Conservation (phyloP, 2,888 invertebrate species). For the Colostygia pectinataria region DNA sequence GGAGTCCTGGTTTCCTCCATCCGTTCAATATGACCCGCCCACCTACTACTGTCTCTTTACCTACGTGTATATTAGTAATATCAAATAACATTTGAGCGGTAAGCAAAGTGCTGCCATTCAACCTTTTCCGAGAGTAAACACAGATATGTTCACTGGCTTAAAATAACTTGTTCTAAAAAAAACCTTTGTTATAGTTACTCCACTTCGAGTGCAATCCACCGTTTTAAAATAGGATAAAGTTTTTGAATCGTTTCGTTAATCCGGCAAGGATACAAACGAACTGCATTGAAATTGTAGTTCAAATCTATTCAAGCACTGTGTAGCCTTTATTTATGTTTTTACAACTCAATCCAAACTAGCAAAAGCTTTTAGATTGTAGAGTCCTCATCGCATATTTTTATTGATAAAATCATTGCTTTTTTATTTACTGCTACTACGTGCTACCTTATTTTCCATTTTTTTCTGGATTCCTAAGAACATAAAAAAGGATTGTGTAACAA, state of each 20-base stretch:
- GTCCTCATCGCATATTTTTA: too few relatives aligned
- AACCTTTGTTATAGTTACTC: conserved; percentile 44
- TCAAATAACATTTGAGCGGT: conserved; percentile 39
- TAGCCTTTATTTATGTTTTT: neutral
- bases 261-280: conserved; percentile 34
- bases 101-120: conserved; percentile 55
- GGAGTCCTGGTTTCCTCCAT: too few relatives aligned
- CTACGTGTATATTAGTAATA: conserved; percentile 4
- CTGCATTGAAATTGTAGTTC: conserved; percentile 3
- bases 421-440: too few relatives aligned
- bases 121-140: conserved; percentile 65
- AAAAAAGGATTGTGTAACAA: too few relatives aligned
- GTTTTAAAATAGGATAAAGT: conserved; percentile 66
- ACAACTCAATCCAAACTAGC: neutral
- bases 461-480: too few relatives aligned
- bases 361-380: too few relatives aligned
- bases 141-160: conserved; percentile 59
- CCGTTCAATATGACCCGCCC: too few relatives aligned
- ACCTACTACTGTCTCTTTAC: too few relatives aligned
- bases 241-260: conserved; percentile 48
- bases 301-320: neutral
- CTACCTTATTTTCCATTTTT: too few relatives aligned
- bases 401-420: too few relatives aligned
- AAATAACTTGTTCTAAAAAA: too few relatives aligned
- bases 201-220: conserved; percentile 58